Evolutionary conservation across 2,888 invertebrate species (phyloP), one percentile per base, ranked within the genome.

Genomic region (Eumacrocentrus americanus): DNA sequence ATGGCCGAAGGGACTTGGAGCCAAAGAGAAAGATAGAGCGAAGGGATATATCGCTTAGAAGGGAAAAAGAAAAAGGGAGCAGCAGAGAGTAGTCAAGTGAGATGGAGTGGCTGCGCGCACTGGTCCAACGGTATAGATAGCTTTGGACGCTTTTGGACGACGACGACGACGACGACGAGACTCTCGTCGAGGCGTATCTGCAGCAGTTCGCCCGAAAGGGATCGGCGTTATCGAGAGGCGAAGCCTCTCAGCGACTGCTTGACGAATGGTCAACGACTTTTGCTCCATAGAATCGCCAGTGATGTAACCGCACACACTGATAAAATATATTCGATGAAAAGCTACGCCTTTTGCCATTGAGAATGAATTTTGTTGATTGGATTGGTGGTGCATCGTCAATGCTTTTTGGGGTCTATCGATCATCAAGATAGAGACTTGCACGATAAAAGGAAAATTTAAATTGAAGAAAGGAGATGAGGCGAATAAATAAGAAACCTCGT

Each of bases 241-340:
- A 70, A 74, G 72, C 74, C 76, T 79, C 76, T 79, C 78, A 75
- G 73, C 79, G 72, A 76, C 73, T 74, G 74, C 77, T 78, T 80
- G 79, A 80, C 80, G 80, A 79, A 80, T 80, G 78, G 74, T 73
- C 69, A 52, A 73, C 20, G 42, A 42, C 42, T 16, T 7, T 12
- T 2, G 9, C 35, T 57, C 51, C 40, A 46, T 29, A 18, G 57
- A 56, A 42, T 42, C 18, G 20, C 42, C 42, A 18, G 16, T 42
- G 9, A 42, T 18, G 46, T 22, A 22, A 46, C 46, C 25, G 46
- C 46, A 40, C 22, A 20, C 12, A 44, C 44, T 12, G 2, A 14
- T 16, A 9, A 2, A 40, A 35, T 35, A 18, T 16, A n/a, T n/a
- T n/a, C 29, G 29, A 29, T 6, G 29, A 9, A 29, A 6, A 29